Evolutionary conservation across 2,888 invertebrate genomes (phyloP), one percentile per base, ranked within the genome.

Genomic region (Hemaris fuciformis): DNA sequence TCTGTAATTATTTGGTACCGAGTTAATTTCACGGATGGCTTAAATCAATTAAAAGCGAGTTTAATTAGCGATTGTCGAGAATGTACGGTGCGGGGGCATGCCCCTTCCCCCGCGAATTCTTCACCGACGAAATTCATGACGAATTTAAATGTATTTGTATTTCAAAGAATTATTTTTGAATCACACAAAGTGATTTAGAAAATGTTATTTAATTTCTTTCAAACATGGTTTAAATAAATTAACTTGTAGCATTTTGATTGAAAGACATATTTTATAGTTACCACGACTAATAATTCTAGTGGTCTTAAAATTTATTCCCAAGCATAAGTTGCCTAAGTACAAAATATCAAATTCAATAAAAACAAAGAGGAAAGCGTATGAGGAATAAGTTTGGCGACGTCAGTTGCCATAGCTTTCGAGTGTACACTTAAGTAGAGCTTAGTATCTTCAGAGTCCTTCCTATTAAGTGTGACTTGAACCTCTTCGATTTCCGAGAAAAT

Each of bases 1-100:
- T 67, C 74, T 74, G 75, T 81, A 82, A 83, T 83, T 82, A 81
- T 80, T 79, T 74, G 73, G 74, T 72, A 67, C 71, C 67, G 72
- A 71, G 77, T 76, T 80, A 77, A 79, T 80, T 81, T 78, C 72
- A 75, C 74, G 76, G 73, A 68, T 69, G 75, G 72, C 72, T 73
- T 74, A 73, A 77, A 81, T 79, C 79, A 80, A 81, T 81, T 83
- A 77, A 72, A 73, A 69, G 63, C 64, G 66, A 64, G 68, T 74
- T 76, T 77, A 77, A 79, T 80, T 77, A 75, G 73, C 69, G 64
- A 68, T 71, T 73, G 64, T 63, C 58, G 27, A 62, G 5, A 58
- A 62, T 58, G 45, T 62, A 58, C 57, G 45, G 18, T 6, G 57
- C 7, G 6, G 5, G 3, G 3, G n/a, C 4, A 38, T n/a, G n/a